Percentiles rank a stretch among this genome's conserved stretches.
Conservation (phyloP, 2,113 vertebrate genomes). For the Dicrurus megarhynchus region DNA sequence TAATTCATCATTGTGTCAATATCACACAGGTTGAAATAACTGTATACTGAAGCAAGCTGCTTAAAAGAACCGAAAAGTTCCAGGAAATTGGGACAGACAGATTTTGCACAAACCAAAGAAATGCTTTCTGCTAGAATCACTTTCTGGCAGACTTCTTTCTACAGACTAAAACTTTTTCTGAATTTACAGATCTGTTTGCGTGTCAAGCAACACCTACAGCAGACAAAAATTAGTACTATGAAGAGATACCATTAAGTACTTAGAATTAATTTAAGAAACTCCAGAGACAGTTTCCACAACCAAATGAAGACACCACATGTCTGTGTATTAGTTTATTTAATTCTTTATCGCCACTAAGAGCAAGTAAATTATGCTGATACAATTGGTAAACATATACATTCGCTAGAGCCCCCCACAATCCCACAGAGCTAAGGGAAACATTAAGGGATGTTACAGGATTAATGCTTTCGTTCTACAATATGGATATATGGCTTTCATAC, state of each 20-base stretch:
- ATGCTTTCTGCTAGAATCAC: background rate
- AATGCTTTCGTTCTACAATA: constrained; percentile 44
- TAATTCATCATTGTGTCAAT: background rate
- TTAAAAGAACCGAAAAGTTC: background rate
- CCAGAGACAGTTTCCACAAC: background rate
- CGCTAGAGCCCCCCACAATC: background rate
- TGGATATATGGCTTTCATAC: constrained; percentile 53
- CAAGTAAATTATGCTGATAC: constrained; percentile 39
- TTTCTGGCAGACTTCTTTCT: background rate
- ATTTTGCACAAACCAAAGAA: background rate
- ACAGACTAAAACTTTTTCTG: background rate
- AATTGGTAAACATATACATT: constrained; percentile 23
- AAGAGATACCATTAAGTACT: background rate
- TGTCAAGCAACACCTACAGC: background rate
- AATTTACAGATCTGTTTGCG: background rate
- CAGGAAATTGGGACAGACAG: background rate
- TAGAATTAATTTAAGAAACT: background rate
- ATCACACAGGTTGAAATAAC: background rate
- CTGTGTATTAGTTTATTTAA: constrained; percentile 58
- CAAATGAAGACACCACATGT: background rate
- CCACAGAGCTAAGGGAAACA: constrained; percentile 44
- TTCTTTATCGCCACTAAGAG: constrained; percentile 40
- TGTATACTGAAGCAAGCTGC: background rate
- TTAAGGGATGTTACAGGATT: constrained; percentile 52
- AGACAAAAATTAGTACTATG: background rate